These are phyloP conservation scores for Drosophila suboccidentalis DNA, from an alignment of 2,888 invertebrate genomes.

Conservation along the genomic window DNA sequence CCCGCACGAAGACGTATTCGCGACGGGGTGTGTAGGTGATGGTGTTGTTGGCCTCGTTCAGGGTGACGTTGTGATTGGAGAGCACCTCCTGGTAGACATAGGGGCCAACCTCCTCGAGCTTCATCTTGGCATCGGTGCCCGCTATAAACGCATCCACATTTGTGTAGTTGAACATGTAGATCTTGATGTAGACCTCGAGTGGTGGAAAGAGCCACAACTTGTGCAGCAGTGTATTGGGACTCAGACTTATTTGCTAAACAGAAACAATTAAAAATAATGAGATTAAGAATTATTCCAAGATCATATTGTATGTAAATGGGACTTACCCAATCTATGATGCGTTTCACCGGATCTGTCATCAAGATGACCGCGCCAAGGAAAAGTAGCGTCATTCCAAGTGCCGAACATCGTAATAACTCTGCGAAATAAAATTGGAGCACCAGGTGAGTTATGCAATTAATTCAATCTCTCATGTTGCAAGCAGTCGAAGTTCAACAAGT, in stretches of 20 bases:
- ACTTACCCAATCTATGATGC: conserved; percentile 82
- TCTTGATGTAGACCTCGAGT: conserved; percentile 88
- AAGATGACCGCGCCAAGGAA: conserved; percentile 77
- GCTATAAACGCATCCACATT: conserved; percentile 89
- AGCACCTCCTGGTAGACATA: conserved; percentile 92
- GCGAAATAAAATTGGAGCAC: conserved; percentile 63
- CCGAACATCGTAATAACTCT: conserved; percentile 81
- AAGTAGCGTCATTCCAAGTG: conserved; percentile 79
- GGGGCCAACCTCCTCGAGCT: conserved; percentile 91
- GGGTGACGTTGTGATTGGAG: conserved; percentile 89
- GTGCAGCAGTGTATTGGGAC: conserved; percentile 87
- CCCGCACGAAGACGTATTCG: conserved; percentile 87
- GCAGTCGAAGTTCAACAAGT: conserved; percentile 74
- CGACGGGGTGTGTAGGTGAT: conserved; percentile 89
- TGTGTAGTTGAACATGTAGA: conserved; percentile 93
- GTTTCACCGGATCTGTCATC: conserved; percentile 78
- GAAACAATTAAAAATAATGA: not conserved
- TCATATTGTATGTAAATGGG: not conserved
- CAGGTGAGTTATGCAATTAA: conserved; percentile 66
- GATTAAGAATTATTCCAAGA: not conserved
- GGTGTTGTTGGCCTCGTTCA: conserved; percentile 88
- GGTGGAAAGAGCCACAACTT: conserved; percentile 89
- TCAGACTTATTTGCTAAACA: conserved; percentile 84
- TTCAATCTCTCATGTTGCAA: conserved; percentile 43
- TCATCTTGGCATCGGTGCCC: conserved; percentile 89